Evolutionary conservation across 2,797 vertebrate genomes (phyloP), one percentile per base, ranked within the genome.

Genomic region (Bovichtus diacanthus): DNA sequence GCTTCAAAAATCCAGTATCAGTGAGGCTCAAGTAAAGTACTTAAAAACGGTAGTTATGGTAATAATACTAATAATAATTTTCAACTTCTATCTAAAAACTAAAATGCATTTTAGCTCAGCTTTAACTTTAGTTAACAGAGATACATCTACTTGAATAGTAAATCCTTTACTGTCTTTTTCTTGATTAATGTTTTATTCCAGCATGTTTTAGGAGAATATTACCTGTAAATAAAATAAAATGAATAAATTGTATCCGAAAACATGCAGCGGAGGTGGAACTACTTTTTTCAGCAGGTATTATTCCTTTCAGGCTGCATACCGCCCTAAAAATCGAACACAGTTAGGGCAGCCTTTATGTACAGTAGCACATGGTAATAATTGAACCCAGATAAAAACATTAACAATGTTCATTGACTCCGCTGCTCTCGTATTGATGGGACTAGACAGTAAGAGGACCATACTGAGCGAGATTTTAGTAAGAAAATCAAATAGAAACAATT

Each of bases 1-100:
- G 19, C 27, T 27, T 29, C 0, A 39, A 51, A 51, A 41, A 0
- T 23, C 0, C 27, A 21, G 43, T 12, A n/a, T 29, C 0, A 12
- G 21, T 27, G 9, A 34, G 29, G 54, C 27, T 38, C 46, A 55
- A 34, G 0, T 0, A 15, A 38, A 23, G 0, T 38, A 39, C 5
- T 15, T 46, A 5, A 51, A 25, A 68, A 53, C 25, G 67, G 25
- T 41, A n/a, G 16, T 36, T 5, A 70, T 41, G 16, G 16, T 44
- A 1, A 34, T 36, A 8, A 25, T 13, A 6, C 13, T 25, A 29
- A 43, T 12, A 53, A 9, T 31, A 0, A 13, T 21, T 25, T 29
- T 4, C n/a, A 36, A 56, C 34, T 56, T 51, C 31, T 1, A 39
- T 58, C 36, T 23, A 23, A 23, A 39, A 29, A 25, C 18, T 61